These are phyloP conservation scores for Abscondita cerata DNA, from an alignment of 2,888 invertebrate species.

Conservation along the genomic window DNA sequence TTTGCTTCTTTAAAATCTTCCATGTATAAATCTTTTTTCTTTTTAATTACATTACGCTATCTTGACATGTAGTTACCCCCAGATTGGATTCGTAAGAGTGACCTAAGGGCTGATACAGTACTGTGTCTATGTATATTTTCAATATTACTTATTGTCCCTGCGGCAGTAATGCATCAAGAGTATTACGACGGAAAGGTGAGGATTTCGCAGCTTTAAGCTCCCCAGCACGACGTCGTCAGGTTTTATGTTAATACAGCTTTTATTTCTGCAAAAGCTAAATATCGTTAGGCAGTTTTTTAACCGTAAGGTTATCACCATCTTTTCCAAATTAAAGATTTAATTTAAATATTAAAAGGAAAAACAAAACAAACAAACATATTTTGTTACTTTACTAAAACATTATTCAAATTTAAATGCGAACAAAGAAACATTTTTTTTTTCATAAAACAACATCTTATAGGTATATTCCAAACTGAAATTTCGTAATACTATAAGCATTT, in stretches of 20 bases:
- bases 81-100: slow-evolving; percentile 18
- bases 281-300: slow-evolving; percentile 16
- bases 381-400: no score
- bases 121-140: slow-evolving; percentile 28
- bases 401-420: no score
- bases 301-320: neutral
- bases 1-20: slow-evolving; percentile 7
- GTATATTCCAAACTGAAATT: no score
- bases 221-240: slow-evolving; percentile 32
- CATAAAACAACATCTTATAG: no score
- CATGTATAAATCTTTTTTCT: neutral
- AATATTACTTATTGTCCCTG: slow-evolving; percentile 42
- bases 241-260: slow-evolving; percentile 38
- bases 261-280: slow-evolving; percentile 31
- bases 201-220: slow-evolving; percentile 40
- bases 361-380: no score
- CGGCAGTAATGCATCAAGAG: slow-evolving; percentile 37
- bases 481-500: no score
- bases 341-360: neutral
- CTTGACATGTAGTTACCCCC: slow-evolving; percentile 1
- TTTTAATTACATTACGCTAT: slow-evolving; percentile 16
- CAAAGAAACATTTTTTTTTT: no score
- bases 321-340: neutral
- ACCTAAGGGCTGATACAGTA: slow-evolving; percentile 22
- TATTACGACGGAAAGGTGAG: slow-evolving; percentile 41